A percentile compares a stretch with the other conserved stretches of the same genome.
These are phyloP conservation scores for Ascidia mentula DNA, from an alignment of 23 tunicate genomes.

Conservation along the genomic window DNA sequence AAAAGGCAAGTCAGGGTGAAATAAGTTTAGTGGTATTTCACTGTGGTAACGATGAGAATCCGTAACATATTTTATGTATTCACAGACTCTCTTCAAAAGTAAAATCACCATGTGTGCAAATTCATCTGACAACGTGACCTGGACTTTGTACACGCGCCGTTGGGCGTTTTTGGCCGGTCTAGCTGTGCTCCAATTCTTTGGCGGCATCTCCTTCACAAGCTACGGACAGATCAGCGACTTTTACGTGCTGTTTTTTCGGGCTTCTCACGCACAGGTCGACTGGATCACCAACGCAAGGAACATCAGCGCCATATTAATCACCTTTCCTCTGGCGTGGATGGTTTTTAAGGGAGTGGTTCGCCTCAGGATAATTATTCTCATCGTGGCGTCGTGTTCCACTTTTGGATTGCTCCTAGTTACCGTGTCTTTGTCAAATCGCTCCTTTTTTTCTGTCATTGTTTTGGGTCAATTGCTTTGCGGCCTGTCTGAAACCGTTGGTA, in stretches of 20 bases:
- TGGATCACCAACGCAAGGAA: constrained; percentile 1
- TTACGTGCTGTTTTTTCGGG: not conserved
- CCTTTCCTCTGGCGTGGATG: not conserved
- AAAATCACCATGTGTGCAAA: no score
- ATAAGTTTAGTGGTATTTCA: no score
- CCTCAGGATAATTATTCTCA: not conserved
- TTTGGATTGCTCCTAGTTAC: not conserved
- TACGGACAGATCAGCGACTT: not conserved
- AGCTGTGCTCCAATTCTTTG: not conserved
- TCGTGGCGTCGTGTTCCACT: not conserved
- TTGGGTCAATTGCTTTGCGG: not conserved
- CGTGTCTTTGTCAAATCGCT: not conserved
- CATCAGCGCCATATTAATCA: not conserved
- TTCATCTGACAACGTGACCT: no score
- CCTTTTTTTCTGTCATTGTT: not conserved
- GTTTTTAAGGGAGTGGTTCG: not conserved
- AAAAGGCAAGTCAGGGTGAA: no score
- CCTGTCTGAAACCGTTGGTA: not conserved
- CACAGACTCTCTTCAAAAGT: no score
- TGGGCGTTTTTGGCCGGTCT: not conserved
- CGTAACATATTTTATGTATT: no score
- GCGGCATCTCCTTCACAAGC: not conserved
- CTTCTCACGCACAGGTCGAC: not conserved
- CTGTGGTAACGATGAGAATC: no score
- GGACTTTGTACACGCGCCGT: not conserved